Evolutionary conservation across 1,140 invertebrate genomes (phyloP), one percentile per base, ranked within the genome.

Genomic region (Drosophila ogumai): DNA sequence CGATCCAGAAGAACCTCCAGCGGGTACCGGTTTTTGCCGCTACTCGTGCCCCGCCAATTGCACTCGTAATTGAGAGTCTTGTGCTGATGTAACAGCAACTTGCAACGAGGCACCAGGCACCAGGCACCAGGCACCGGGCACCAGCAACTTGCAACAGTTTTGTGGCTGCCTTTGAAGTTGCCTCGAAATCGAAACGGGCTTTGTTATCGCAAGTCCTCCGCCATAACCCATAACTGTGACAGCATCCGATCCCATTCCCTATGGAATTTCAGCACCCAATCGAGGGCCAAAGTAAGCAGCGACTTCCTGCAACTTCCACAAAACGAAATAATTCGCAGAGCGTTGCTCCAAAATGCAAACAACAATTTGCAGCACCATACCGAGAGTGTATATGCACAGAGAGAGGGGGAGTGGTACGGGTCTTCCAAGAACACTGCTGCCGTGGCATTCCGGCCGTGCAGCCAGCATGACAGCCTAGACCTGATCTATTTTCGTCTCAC

Each of bases 381-480:
- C 10, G 41, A 28, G 31, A 13, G 43, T 12, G 13, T 4, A 28
- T 34, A 41, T 5, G 6, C 28, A 41, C 3, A 22, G 9, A 32
- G 40, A 22, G n/a, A 25, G 36, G 59, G 65, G 32, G 25, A 19
- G 52, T 50, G 44, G 50, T 52, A 72, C 28, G 67, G 43, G 38
- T 71, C 56, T 61, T 68, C 79, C 75, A 78, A 81, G 79, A 78
- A 82, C 75, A 79, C 56, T 66, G 56, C 68, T 59, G 82, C 60
- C 50, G 64, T 71, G 69, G 75, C 85, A 90, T 90, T 90, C 85
- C 85, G 85, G 55, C 85, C 77, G 82, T 90, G 86, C 85, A 90
- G 67, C 85, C 47, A 74, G 80, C 85, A 86, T 90, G 87, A 90
- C 86, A 90, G 86, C 86, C 86, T 90, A 90, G 86, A 90, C 86